phyloP scores from a whole-genome alignment of 2,113 vertebrate genomes.

The Rhegmatorhina hoffmannsi region DNA sequence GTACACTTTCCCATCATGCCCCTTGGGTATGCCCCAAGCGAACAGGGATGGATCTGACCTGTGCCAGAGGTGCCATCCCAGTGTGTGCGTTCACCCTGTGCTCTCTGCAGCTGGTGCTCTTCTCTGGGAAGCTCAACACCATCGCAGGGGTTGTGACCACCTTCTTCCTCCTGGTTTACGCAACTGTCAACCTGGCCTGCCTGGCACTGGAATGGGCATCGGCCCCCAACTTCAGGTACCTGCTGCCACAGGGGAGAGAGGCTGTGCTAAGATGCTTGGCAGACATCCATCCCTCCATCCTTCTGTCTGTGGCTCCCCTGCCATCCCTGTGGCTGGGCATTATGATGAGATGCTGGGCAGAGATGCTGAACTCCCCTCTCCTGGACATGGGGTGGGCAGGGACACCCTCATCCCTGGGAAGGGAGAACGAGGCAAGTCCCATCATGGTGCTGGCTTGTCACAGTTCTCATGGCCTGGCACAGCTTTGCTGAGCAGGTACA shows the following conservation, averaged over 20 bases:
- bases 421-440: background rate
- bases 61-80: rapidly evolving
- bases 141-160: conserved; percentile 90
- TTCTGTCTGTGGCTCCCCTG: background rate
- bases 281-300: background rate
- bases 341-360: background rate
- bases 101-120: conserved; percentile 84
- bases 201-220: conserved; percentile 91
- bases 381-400: background rate
- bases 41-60: background rate
- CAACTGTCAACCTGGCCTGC: conserved; percentile 88
- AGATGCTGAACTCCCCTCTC: background rate
- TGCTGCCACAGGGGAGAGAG: background rate
- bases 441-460: background rate
- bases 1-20: rapidly evolving
- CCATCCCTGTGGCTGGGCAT: background rate
- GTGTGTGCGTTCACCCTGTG: background rate
- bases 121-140: conserved; percentile 92
- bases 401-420: background rate
- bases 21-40: background rate
- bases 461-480: background rate
- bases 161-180: conserved; percentile 91
- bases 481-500: background rate
- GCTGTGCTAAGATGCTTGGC: background rate
- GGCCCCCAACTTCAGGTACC: conserved; percentile 89